Percentiles rank a stretch among this genome's conserved stretches.
These are phyloP conservation scores for Leucophenga montana DNA, from an alignment of 2,888 invertebrate species.

Conservation along the genomic window DNA sequence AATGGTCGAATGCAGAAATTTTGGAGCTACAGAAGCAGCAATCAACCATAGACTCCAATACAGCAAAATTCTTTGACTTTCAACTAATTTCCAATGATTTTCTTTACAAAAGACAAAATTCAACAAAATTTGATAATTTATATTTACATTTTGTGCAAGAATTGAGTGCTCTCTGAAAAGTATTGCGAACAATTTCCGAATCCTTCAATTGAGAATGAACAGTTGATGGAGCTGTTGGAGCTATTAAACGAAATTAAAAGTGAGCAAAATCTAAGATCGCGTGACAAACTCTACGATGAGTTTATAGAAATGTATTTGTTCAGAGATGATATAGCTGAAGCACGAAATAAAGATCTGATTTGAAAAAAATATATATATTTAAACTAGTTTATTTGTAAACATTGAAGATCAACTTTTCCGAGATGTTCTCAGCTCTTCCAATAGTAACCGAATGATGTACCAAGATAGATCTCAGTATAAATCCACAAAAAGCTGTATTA, in stretches of 20 bases:
- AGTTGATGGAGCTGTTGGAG: slow-evolving; percentile 46
- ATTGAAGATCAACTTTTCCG: too few relatives aligned
- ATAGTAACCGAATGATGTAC: too few relatives aligned
- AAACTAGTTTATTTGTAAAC: too few relatives aligned
- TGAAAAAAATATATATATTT: background rate
- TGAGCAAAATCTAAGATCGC: slow-evolving; percentile 42
- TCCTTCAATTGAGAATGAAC: slow-evolving; percentile 43
- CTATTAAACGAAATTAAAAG: slow-evolving; percentile 47
- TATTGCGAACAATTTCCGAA: slow-evolving; percentile 34
- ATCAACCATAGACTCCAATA: slow-evolving; percentile 22
- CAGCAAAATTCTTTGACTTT: slow-evolving; percentile 39
- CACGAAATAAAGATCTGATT: slow-evolving; percentile 38
- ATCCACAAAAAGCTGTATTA: too few relatives aligned
- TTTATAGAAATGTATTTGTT: slow-evolving; percentile 54
- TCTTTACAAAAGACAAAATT: slow-evolving; percentile 39
- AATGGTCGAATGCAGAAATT: slow-evolving; percentile 42
- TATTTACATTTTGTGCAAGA: slow-evolving; percentile 47
- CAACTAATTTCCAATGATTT: slow-evolving; percentile 49
- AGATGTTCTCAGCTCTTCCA: too few relatives aligned
- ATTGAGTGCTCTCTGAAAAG: slow-evolving; percentile 39
- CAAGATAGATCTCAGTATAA: too few relatives aligned
- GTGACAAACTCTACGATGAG: slow-evolving; percentile 53
- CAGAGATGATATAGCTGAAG: slow-evolving; percentile 28
- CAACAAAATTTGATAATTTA: slow-evolving; percentile 49
- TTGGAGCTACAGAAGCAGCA: slow-evolving; percentile 40